These are phyloP conservation scores for Channa maculata DNA, from an alignment of 2,113 vertebrate species.

Conservation along the genomic window DNA sequence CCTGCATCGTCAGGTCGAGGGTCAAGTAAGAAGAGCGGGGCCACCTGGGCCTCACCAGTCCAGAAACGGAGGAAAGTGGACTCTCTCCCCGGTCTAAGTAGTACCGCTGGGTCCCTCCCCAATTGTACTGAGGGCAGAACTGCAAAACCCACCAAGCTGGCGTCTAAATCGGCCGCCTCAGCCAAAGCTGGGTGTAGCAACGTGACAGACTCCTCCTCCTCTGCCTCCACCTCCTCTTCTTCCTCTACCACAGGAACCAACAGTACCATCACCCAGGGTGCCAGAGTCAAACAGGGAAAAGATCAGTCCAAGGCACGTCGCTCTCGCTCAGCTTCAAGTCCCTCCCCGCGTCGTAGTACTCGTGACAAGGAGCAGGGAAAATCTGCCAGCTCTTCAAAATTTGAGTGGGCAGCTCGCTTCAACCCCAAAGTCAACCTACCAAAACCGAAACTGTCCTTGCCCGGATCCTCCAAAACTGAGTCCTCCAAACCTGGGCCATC, in stretches of 20 bases:
- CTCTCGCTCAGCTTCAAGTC: constrained; percentile 97
- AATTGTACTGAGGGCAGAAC: constrained; percentile 94
- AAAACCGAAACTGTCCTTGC: constrained; percentile 99
- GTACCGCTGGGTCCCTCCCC: constrained; percentile 90
- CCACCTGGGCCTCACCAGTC: constrained; percentile 88
- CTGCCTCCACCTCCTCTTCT: constrained; percentile 94
- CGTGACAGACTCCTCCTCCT: constrained; percentile 96
- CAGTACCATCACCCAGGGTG: constrained; percentile 90
- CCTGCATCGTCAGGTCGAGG: constrained; percentile 91
- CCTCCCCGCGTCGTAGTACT: constrained; percentile 96
- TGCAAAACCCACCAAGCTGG: constrained; percentile 99
- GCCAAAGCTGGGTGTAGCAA: constrained; percentile 99
- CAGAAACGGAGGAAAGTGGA: constrained; percentile 98
- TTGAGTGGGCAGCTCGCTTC: constrained; percentile 98
- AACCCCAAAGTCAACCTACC: constrained; percentile 98
- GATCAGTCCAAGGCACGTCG: constrained; percentile 97
- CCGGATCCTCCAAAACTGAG: constrained; percentile 97
- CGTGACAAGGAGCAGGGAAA: constrained; percentile 97
- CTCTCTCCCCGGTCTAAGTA: constrained; percentile 89
- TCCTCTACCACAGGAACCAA: constrained; percentile 88
- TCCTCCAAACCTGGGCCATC: constrained; percentile 99
- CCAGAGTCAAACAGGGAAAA: constrained; percentile 98
- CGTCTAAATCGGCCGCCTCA: constrained; percentile 99
- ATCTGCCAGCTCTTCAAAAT: constrained; percentile 95
- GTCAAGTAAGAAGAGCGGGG: constrained; percentile 92